Conservation (phyloP, 2,797 vertebrate genomes). For the Carapus acus region DNA sequence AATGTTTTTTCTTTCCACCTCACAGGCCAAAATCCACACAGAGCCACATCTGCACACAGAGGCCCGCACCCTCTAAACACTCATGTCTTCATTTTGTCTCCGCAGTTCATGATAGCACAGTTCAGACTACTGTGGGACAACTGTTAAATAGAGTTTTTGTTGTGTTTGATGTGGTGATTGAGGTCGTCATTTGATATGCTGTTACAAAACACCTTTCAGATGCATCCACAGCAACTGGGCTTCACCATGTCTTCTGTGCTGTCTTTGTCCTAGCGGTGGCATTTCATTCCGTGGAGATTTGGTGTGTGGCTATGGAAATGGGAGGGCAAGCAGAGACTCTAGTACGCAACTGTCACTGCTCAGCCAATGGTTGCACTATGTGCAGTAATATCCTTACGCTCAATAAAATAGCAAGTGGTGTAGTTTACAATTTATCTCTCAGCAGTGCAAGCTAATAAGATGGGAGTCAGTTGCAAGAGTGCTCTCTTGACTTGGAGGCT, state of each 20-base stretch:
- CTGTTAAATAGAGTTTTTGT: conserved; percentile 18
- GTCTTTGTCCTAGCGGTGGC: conserved; percentile 28
- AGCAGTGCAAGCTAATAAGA: conserved; percentile 33
- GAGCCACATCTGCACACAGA: conserved; percentile 6
- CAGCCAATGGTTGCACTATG: conserved; percentile 42
- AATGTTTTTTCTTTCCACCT: conserved; percentile 57
- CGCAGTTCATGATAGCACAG: conserved; percentile 5
- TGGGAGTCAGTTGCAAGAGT: conserved; percentile 23
- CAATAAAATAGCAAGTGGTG: conserved; percentile 57
- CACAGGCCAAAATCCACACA: conserved; percentile 34
- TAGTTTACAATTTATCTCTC: conserved; percentile 48
- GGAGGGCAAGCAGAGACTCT: conserved; percentile 26
- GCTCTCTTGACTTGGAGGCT: conserved; percentile 24
- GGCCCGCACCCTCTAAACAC: conserved; percentile 15
- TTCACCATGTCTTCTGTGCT: conserved; percentile 25
- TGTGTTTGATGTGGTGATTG: conserved; percentile 45
- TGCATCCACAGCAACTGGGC: conserved; percentile 34
- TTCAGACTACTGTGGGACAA: conserved; percentile 6
- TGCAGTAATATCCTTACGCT: conserved; percentile 38
- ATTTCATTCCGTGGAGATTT: conserved; percentile 48
- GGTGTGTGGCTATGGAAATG: conserved; percentile 6
- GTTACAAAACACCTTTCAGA: conserved; percentile 37
- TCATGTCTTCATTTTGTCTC: conserved; percentile 40
- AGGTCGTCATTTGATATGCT: conserved; percentile 47
- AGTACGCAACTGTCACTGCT: conserved; percentile 41